Percentiles rank a stretch among this genome's conserved stretches.
phyloP scores from a whole-genome alignment of 1,140 invertebrate genomes.

The Adoxophyes honmai region DNA sequence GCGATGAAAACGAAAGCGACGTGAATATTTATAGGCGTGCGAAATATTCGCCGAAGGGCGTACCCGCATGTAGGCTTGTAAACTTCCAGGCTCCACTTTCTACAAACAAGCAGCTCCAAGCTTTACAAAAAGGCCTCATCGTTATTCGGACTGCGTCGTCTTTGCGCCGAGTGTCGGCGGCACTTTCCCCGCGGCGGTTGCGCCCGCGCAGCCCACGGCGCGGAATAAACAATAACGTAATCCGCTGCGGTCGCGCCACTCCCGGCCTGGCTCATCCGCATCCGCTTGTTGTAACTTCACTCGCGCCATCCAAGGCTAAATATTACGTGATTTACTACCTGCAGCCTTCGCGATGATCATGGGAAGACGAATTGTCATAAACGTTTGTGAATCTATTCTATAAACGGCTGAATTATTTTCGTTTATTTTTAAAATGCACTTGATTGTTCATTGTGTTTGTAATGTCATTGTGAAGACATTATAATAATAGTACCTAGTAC shows the following conservation, averaged over 20 bases:
- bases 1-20: constrained; percentile 68
- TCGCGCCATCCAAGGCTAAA: constrained; percentile 8
- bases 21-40: constrained; percentile 64
- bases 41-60: constrained; percentile 71
- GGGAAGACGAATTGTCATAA: neutral
- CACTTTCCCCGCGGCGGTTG: constrained; percentile 50
- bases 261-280: constrained; percentile 33
- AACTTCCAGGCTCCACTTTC: constrained; percentile 50
- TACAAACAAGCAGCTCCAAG: constrained; percentile 43
- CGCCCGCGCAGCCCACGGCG: constrained; percentile 20
- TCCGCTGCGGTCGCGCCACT: constrained; percentile 30
- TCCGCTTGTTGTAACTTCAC: constrained; percentile 34
- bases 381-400: neutral
- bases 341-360: neutral
- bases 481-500: no score
- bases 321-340: constrained; percentile 10
- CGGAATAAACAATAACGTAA: constrained; percentile 37
- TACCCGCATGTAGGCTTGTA: constrained; percentile 54
- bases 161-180: constrained; percentile 38
- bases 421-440: no score
- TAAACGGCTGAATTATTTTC: no score
- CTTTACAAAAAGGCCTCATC: constrained; percentile 60
- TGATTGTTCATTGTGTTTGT: no score
- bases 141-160: constrained; percentile 53
- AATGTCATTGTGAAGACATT: no score